phyloP scores from a whole-genome alignment of 2,113 vertebrate genomes.

The Heliornis fulica region DNA sequence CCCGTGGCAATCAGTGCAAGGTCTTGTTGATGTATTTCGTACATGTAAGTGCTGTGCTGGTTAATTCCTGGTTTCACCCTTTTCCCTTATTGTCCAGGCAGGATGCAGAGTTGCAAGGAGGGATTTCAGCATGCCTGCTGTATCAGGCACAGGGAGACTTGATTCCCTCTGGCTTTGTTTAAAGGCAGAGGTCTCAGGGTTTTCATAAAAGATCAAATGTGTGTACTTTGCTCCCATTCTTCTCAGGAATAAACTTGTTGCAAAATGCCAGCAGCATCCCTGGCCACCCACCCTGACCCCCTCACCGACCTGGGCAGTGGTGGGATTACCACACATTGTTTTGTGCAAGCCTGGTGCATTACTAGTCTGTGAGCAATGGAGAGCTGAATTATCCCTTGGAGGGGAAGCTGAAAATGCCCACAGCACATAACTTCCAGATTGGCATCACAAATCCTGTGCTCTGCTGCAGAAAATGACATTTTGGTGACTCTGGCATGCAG shows the following conservation, averaged over 20 bases:
- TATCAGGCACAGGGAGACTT: background rate
- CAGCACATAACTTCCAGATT: background rate
- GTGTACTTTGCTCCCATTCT: background rate
- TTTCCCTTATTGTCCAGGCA: rapidly evolving
- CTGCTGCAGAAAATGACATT: background rate
- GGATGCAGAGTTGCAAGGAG: background rate
- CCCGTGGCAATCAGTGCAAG: rapidly evolving
- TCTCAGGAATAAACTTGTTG: background rate
- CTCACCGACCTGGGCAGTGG: rapidly evolving
- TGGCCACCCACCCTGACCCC: rapidly evolving
- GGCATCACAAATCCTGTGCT: background rate
- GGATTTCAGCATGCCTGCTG: background rate
- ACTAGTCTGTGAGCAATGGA: background rate
- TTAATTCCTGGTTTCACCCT: background rate
- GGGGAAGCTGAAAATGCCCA: background rate
- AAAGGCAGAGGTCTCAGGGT: background rate
- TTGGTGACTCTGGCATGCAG: background rate
- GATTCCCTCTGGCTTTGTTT: background rate
- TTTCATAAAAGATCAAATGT: background rate
- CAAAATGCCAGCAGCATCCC: background rate
- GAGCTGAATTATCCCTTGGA: background rate
- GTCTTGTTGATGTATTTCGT: rapidly evolving
- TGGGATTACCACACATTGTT: background rate
- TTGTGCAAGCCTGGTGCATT: rapidly evolving
- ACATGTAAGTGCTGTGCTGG: background rate